Conservation (phyloP, 2,113 vertebrate genomes). For the Phrynocephalus versicolor region DNA sequence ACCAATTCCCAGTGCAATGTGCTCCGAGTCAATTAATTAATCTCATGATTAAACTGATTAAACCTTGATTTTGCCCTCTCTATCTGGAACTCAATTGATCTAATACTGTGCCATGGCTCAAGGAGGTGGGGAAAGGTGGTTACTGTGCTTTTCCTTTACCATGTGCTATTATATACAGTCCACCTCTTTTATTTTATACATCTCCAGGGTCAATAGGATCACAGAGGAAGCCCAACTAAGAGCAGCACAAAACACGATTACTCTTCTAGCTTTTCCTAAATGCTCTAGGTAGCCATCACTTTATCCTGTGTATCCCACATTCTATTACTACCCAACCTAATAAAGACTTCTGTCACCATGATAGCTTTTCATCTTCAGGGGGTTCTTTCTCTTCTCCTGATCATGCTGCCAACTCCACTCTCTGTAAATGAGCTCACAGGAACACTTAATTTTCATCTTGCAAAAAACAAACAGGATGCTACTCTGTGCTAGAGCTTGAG, state of each 20-base stretch:
- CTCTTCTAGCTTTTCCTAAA: conserved; percentile 70
- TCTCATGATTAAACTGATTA: not conserved
- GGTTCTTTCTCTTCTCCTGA: conserved; percentile 74
- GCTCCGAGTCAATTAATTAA: not conserved
- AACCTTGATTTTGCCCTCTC: conserved; percentile 23
- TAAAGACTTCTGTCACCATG: conserved; percentile 79
- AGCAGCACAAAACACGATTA: conserved; percentile 69
- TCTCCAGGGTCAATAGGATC: conserved; percentile 59
- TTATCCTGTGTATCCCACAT: conserved; percentile 65
- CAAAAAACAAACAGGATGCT: conserved; percentile 72
- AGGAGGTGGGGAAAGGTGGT: not conserved
- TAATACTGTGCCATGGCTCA: not conserved
- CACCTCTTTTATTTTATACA: conserved; percentile 38
- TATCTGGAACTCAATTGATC: conserved; percentile 35
- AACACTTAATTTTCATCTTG: conserved; percentile 75
- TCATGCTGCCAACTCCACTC: conserved; percentile 79
- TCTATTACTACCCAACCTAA: conserved; percentile 77
- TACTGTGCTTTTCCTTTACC: not conserved
- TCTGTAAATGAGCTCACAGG: conserved; percentile 77
- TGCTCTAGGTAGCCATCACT: conserved; percentile 70
- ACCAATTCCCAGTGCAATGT: not conserved
- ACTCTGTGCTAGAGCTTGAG: conserved; percentile 63
- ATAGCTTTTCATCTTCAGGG: conserved; percentile 80
- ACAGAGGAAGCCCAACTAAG: conserved; percentile 51
- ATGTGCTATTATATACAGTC: not conserved